These are phyloP conservation scores for Oceanodroma tethys DNA, from an alignment of 2,113 vertebrate species.

Conservation along the genomic window DNA sequence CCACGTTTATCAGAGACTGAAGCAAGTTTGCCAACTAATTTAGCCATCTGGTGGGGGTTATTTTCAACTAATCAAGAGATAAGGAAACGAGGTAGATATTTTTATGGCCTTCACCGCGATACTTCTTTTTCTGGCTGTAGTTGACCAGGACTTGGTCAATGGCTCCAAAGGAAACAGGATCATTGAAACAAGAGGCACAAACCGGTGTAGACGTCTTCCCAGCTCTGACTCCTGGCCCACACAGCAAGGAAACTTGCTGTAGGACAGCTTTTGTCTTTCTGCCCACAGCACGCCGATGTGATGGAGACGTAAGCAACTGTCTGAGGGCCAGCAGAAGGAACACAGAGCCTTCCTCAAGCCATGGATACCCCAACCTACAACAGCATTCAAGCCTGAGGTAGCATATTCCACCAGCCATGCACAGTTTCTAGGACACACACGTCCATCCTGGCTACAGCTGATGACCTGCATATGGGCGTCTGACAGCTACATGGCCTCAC, in stretches of 20 bases:
- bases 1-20: rapidly evolving
- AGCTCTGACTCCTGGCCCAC: neutral
- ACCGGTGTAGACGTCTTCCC: neutral
- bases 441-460: neutral
- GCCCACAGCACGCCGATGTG: neutral
- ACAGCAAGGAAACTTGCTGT: neutral
- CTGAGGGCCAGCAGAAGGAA: neutral
- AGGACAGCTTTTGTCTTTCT: neutral
- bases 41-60: neutral
- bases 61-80: neutral
- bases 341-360: neutral
- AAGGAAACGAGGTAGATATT: rapidly evolving
- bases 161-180: neutral
- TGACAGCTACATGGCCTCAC: neutral
- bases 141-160: neutral
- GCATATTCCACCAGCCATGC: neutral
- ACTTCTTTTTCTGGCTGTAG: neutral
- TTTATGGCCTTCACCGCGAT: neutral
- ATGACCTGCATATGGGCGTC: neutral
- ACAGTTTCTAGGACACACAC: neutral
- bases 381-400: neutral
- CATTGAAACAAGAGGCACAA: neutral
- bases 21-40: neutral
- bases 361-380: neutral
- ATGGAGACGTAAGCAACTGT: neutral